A percentile compares a stretch with the other conserved stretches of the same genome.
phyloP scores from a whole-genome alignment of 2,113 vertebrate genomes.

The Hemibagrus wyckioides region DNA sequence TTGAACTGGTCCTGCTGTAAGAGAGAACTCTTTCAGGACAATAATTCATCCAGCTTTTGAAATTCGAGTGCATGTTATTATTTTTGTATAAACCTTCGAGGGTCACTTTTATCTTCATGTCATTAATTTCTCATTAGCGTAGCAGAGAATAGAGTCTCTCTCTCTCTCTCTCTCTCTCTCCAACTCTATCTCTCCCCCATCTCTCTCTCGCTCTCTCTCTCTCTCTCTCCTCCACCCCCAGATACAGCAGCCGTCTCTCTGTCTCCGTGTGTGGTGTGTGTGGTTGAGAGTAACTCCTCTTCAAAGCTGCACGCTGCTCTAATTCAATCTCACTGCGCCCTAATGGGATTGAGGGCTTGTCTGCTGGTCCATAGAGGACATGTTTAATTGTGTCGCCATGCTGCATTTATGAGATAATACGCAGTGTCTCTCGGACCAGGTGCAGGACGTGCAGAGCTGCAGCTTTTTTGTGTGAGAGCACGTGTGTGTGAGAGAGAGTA shows the following conservation, averaged over 20 bases:
- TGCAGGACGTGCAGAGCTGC: conserved; percentile 22
- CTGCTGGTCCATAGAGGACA: conserved; percentile 38
- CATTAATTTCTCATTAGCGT: conserved; percentile 6
- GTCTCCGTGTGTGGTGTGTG: conserved; percentile 23
- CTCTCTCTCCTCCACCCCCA: not conserved
- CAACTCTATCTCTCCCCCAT: not conserved
- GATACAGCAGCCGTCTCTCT: not conserved
- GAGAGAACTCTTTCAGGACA: not conserved
- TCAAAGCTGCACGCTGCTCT: conserved; percentile 36
- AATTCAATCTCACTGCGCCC: conserved; percentile 37
- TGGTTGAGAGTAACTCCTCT: conserved; percentile 11
- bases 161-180: conserved; percentile 10
- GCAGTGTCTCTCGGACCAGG: conserved; percentile 41
- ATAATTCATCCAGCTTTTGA: conserved; percentile 12
- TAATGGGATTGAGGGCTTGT: conserved; percentile 52
- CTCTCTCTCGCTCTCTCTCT: not conserved
- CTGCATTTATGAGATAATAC: conserved; percentile 46
- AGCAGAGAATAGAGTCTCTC: not conserved
- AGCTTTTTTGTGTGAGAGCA: not conserved
- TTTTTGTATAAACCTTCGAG: not conserved
- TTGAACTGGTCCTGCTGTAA: not conserved
- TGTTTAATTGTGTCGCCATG: conserved; percentile 49
- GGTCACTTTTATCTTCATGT: conserved; percentile 1
- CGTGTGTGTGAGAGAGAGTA: too few relatives aligned
- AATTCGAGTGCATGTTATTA: conserved; percentile 3